Evolutionary conservation across 2,888 invertebrate species (phyloP).

Genomic region (Carabus problematicus): DNA sequence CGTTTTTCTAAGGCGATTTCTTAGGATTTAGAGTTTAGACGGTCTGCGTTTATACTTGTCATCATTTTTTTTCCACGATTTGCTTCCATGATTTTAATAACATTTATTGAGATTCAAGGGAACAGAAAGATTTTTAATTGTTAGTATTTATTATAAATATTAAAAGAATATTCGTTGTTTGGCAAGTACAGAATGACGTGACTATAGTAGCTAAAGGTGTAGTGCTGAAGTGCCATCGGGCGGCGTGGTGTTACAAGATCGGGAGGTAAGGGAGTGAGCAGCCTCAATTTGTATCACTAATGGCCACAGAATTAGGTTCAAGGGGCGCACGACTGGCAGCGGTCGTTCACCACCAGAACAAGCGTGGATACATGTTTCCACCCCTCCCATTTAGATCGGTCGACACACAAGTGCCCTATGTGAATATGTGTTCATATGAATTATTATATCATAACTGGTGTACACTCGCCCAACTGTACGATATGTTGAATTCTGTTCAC

Average conservation of each 20-base stretch:
- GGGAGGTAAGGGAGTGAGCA: constrained; percentile 7
- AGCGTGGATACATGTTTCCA: constrained; percentile 42
- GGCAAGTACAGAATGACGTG: too few species aligned
- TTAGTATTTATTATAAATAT: too few species aligned
- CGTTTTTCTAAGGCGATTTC: constrained; percentile 24
- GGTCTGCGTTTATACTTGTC: constrained; percentile 13
- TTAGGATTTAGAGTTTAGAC: constrained; percentile 2
- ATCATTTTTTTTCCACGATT: constrained; percentile 16
- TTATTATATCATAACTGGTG: constrained; percentile 56
- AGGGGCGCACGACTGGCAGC: constrained; percentile 7
- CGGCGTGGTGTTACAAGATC: too few species aligned
- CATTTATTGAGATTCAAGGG: too few species aligned
- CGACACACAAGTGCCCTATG: constrained; percentile 47
- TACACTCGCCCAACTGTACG: constrained; percentile 38
- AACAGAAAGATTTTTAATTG: too few species aligned
- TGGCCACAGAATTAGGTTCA: constrained; percentile 33
- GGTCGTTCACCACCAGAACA: constrained; percentile 19
- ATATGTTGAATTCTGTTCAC: constrained; percentile 11
- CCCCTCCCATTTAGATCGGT: constrained; percentile 57
- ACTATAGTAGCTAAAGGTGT: too few species aligned
- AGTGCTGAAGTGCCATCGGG: too few species aligned
- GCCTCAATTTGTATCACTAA: constrained; percentile 39
- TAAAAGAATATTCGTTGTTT: too few species aligned
- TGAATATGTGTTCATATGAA: constrained; percentile 50
- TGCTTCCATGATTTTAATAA: too few species aligned